Evolutionary conservation across 2,113 vertebrate genomes (phyloP).

Genomic region (Pontoporia blainvillei): DNA sequence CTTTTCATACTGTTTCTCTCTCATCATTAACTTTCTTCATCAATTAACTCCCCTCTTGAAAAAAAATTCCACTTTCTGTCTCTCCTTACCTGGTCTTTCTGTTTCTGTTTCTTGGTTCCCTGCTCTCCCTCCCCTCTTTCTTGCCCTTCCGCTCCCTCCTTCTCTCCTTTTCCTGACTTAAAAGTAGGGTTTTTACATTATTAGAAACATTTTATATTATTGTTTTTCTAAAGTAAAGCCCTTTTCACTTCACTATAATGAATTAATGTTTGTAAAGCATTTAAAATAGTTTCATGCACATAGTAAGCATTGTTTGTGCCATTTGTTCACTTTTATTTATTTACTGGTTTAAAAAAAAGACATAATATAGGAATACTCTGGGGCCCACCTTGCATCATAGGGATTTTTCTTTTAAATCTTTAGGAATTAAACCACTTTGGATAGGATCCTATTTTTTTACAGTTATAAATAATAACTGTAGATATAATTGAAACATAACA

Average conservation of each 20-base stretch:
- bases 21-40: neutral
- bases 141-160: neutral
- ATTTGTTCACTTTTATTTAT: neutral
- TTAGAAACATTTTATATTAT: neutral
- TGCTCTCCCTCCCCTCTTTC: neutral
- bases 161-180: neutral
- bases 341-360: neutral
- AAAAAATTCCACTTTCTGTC: neutral
- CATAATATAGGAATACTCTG: neutral
- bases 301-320: neutral
- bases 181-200: neutral
- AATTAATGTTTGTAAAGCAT: slow-evolving; percentile 8
- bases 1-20: neutral
- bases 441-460: neutral
- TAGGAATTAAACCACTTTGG: neutral
- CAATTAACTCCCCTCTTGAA: neutral
- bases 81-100: neutral
- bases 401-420: neutral
- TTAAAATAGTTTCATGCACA: neutral
- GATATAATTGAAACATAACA: neutral
- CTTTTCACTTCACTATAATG: neutral
- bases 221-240: neutral
- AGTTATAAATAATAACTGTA: neutral
- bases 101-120: neutral
- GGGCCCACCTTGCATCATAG: neutral